A percentile compares a stretch with the other conserved stretches of the same genome.
Evolutionary conservation across 1,140 invertebrate species (phyloP).

Genomic region (Hetaerina americana): DNA sequence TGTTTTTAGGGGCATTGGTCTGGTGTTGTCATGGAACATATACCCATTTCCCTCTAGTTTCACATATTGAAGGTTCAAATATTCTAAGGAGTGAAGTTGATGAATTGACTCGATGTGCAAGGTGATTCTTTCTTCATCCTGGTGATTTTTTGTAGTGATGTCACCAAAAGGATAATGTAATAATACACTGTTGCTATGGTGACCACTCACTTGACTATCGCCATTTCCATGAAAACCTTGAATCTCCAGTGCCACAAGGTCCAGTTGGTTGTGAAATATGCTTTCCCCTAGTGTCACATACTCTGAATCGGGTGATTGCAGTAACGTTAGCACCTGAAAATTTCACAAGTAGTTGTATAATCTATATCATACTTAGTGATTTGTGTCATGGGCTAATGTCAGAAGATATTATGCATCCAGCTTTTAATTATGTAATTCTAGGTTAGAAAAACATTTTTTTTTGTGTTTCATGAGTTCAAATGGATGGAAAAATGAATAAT

Average conservation of each 20-base stretch:
- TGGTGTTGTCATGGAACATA: not conserved
- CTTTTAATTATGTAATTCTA: too few species aligned
- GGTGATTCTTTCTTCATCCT: constrained; percentile 16
- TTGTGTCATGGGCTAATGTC: too few species aligned
- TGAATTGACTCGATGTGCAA: constrained; percentile 8
- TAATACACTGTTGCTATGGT: constrained; percentile 22
- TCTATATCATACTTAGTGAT: too few species aligned
- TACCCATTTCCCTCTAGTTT: constrained; percentile 2
- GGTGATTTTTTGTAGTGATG: constrained; percentile 19
- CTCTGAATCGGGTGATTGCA: constrained; percentile 33
- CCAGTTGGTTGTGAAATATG: constrained; percentile 35
- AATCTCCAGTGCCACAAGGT: constrained; percentile 43
- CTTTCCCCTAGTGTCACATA: constrained; percentile 32
- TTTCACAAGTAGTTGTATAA: too few species aligned
- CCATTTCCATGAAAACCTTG: constrained; percentile 33
- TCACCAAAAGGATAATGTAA: constrained; percentile 24
- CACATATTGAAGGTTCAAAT: constrained; percentile 13
- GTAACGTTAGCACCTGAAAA: constrained; percentile 35
- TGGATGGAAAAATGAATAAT: too few species aligned
- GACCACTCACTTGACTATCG: not conserved
- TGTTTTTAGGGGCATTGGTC: not conserved
- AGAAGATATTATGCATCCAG: too few species aligned
- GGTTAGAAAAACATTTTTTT: not conserved
- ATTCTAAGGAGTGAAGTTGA: constrained; percentile 9
- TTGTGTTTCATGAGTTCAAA: not conserved